These are phyloP conservation scores for Listronotus oregonensis DNA, from an alignment of 1,140 invertebrate genomes.

Conservation along the genomic window DNA sequence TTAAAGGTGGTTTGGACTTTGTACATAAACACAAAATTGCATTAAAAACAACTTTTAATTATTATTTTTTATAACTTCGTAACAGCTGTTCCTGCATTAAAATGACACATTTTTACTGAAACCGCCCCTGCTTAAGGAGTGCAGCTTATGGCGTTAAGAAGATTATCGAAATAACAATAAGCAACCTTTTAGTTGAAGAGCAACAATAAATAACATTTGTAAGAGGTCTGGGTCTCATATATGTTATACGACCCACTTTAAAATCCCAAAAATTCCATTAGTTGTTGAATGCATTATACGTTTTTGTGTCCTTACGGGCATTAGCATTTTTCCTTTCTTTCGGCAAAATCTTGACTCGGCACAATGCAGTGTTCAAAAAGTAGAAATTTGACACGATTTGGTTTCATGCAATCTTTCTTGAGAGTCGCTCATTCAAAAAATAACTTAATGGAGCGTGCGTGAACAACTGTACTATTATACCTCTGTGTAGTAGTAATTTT, in stretches of 20 bases:
- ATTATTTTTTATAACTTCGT: too few species aligned
- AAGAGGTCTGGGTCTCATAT: not conserved
- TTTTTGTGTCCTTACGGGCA: not conserved
- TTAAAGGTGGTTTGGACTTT: too few species aligned
- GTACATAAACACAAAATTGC: too few species aligned
- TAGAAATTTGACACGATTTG: constrained; percentile 3
- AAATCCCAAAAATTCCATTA: constrained; percentile 5
- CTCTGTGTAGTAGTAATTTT: not conserved
- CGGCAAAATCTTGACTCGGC: constrained; percentile 9
- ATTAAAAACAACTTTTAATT: too few species aligned
- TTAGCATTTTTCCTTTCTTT: constrained; percentile 7
- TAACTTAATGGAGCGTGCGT: constrained; percentile 3
- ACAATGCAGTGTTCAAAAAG: constrained; percentile 1
- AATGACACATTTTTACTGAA: too few species aligned
- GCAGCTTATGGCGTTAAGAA: constrained; percentile 18
- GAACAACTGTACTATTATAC: not conserved
- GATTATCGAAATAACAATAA: constrained; percentile 14
- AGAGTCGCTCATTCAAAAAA: constrained; percentile 11
- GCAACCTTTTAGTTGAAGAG: constrained; percentile 10
- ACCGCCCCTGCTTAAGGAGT: not conserved
- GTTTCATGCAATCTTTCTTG: constrained; percentile 5
- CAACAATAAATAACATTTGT: constrained; percentile 21
- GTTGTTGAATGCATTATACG: not conserved
- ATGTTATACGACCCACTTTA: constrained; percentile 7
- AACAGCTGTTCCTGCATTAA: too few species aligned